Evolutionary conservation across 1,140 invertebrate genomes (phyloP).

Genomic region (Brachionus rotundiformis): DNA sequence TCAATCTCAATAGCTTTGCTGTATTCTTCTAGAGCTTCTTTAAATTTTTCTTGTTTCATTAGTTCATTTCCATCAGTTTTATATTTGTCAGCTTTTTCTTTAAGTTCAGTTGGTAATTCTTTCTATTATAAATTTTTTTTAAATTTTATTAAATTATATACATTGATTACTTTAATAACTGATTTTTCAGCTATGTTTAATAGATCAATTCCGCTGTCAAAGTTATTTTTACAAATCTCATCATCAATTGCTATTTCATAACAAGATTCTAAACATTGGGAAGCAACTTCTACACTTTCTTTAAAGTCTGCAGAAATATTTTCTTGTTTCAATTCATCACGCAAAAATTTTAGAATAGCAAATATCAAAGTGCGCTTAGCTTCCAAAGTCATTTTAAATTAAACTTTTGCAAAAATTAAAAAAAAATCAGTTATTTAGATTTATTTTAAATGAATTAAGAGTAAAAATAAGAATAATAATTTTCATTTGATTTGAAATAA

Average conservation of each 20-base stretch:
- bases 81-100: constrained; percentile 65
- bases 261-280: constrained; percentile 45
- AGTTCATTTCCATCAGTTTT: constrained; percentile 75
- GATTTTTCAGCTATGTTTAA: constrained; percentile 44
- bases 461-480: neutral
- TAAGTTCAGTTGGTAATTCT: constrained; percentile 25
- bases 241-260: constrained; percentile 47
- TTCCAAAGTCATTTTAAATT: constrained; percentile 36
- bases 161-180: constrained; percentile 6
- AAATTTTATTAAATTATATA: neutral
- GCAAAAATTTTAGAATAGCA: constrained; percentile 46
- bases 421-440: neutral
- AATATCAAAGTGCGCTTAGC: constrained; percentile 40
- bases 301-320: neutral
- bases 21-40: constrained; percentile 79
- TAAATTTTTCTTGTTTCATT: constrained; percentile 78
- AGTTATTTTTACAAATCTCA: constrained; percentile 49
- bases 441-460: neutral
- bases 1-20: constrained; percentile 81
- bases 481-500: neutral
- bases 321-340: constrained; percentile 40
- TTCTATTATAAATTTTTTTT: neutral
- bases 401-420: neutral
- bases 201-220: constrained; percentile 33
- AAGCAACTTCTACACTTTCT: constrained; percentile 51